Conservation (phyloP, 2,888 invertebrate species). For the Morinoia aosen region DNA sequence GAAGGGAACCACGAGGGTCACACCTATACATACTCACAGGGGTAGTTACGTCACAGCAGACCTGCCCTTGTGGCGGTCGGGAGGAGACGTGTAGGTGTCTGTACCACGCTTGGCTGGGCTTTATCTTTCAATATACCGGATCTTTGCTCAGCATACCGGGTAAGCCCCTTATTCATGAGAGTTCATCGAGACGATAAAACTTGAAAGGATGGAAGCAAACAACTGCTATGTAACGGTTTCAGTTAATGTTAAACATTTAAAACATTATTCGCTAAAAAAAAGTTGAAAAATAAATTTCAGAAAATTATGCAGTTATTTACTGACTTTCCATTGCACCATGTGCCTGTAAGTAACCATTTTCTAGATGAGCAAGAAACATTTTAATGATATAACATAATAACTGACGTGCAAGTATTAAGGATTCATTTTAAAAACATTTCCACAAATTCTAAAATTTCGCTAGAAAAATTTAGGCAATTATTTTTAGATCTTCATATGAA, state of each 20-base stretch:
- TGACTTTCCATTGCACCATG: not conserved
- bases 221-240: not conserved
- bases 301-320: not conserved
- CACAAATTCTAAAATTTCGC: no score
- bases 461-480: no score
- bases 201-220: not conserved
- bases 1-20: not conserved
- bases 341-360: not conserved
- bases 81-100: not conserved
- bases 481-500: no score
- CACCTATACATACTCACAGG: not conserved
- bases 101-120: not conserved
- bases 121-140: not conserved
- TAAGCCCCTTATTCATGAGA: not conserved
- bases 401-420: no score
- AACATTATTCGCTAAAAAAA: not conserved
- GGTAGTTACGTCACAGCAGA: not conserved
- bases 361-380: not conserved
- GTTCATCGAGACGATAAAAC: not conserved
- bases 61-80: conserved; percentile 34
- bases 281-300: not conserved
- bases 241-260: not conserved
- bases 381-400: no score
- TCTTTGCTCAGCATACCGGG: not conserved
- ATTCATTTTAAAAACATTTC: no score